phyloP scores from a whole-genome alignment of 2,888 invertebrate genomes.

The Andrena camellia region DNA sequence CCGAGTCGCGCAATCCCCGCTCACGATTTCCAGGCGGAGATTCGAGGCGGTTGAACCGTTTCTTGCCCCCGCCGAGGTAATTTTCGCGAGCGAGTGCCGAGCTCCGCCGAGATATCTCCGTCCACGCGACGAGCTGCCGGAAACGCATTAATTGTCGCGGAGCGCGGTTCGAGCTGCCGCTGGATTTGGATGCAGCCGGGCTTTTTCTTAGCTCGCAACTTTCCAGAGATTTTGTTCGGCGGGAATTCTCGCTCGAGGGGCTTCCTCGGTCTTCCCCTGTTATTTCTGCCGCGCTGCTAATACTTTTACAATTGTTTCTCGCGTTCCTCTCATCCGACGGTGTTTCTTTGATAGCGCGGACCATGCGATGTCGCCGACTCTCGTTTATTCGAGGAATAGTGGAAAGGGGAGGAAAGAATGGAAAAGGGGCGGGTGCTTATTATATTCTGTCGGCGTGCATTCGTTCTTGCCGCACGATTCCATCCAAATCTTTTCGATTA shows the following conservation, averaged over 20 bases:
- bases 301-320: not conserved
- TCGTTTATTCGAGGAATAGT: not conserved
- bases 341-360: not conserved
- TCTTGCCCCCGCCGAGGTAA: constrained; percentile 3
- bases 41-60: not conserved
- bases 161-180: constrained; percentile 3
- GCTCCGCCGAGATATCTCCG: constrained; percentile 3
- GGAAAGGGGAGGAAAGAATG: not conserved
- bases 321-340: not conserved
- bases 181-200: constrained; percentile 4
- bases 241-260: not conserved
- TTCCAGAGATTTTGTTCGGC: not conserved
- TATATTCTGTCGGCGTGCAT: not conserved
- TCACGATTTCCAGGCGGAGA: constrained; percentile 2
- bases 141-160: constrained; percentile 23
- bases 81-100: constrained; percentile 9
- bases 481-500: constrained; percentile 24
- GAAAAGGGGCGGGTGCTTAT: not conserved
- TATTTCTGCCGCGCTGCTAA: not conserved
- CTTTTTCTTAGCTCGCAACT: constrained; percentile 2
- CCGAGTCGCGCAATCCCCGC: not conserved
- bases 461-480: not conserved
- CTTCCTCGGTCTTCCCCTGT: not conserved
- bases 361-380: too few relatives aligned
- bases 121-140: not conserved